phyloP scores from a whole-genome alignment of 1,140 invertebrate species.

The Trachymyrmex septentrionalis region DNA sequence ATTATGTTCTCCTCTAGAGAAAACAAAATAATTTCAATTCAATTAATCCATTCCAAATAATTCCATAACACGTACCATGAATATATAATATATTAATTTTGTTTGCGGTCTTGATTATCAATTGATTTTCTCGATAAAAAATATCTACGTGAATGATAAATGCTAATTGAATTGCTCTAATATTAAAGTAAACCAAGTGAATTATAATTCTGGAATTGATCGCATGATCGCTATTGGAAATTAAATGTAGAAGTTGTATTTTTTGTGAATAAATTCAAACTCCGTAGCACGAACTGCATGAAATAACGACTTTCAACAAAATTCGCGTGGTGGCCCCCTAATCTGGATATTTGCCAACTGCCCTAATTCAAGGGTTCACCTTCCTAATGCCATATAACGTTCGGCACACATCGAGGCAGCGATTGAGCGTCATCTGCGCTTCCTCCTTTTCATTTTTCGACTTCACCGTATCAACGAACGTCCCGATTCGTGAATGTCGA shows the following conservation, averaged over 20 bases:
- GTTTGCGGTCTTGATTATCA: background rate
- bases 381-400: conserved; percentile 41
- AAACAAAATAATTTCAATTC: no score
- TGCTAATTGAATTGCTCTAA: background rate
- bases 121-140: background rate
- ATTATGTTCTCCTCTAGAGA: no score
- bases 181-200: background rate
- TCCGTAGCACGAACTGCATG: background rate
- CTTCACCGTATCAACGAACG: background rate
- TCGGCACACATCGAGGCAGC: conserved; percentile 34
- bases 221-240: background rate
- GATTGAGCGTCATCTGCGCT: conserved; percentile 47
- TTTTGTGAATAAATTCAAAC: background rate
- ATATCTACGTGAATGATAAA: background rate
- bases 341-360: conserved; percentile 63
- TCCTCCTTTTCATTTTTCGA: conserved; percentile 32
- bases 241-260: background rate
- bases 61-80: no score
- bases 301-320: conserved; percentile 49
- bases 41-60: no score
- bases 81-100: background rate
- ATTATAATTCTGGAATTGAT: background rate
- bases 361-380: conserved; percentile 50
- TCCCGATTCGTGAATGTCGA: background rate
- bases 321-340: conserved; percentile 42